phyloP scores from a whole-genome alignment of 2,113 vertebrate genomes.

The Burhinus bistriatus region DNA sequence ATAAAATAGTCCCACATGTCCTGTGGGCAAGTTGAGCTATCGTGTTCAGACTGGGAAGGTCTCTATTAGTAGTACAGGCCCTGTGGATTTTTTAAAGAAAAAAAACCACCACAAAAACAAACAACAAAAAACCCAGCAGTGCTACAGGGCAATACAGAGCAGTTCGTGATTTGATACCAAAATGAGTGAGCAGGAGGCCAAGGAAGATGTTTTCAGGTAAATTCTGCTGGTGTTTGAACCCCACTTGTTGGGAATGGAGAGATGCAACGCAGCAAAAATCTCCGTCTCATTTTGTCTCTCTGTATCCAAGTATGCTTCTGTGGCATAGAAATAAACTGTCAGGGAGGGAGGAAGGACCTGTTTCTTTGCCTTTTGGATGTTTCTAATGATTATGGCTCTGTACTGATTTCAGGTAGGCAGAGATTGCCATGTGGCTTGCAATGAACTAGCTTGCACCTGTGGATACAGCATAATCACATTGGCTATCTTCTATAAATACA shows the following conservation, averaged over 20 bases:
- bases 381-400: not conserved
- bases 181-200: not conserved
- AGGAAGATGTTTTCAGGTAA: not conserved
- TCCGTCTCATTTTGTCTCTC: not conserved
- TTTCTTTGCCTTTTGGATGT: not conserved
- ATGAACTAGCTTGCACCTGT: not conserved
- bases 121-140: not conserved
- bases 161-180: not conserved
- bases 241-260: not conserved
- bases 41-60: not conserved
- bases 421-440: not conserved
- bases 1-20: not conserved
- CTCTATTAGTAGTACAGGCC: not conserved
- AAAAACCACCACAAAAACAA: no score
- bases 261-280: not conserved
- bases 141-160: not conserved
- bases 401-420: not conserved
- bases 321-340: not conserved
- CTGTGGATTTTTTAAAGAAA: not conserved
- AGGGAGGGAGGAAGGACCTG: not conserved
- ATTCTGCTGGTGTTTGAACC: not conserved
- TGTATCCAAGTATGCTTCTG: not conserved
- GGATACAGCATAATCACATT: not conserved
- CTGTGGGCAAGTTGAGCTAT: rapidly evolving
- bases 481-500: not conserved